Evolutionary conservation across 1,140 invertebrate genomes (phyloP).

Genomic region (Dufourea novaeangliae): DNA sequence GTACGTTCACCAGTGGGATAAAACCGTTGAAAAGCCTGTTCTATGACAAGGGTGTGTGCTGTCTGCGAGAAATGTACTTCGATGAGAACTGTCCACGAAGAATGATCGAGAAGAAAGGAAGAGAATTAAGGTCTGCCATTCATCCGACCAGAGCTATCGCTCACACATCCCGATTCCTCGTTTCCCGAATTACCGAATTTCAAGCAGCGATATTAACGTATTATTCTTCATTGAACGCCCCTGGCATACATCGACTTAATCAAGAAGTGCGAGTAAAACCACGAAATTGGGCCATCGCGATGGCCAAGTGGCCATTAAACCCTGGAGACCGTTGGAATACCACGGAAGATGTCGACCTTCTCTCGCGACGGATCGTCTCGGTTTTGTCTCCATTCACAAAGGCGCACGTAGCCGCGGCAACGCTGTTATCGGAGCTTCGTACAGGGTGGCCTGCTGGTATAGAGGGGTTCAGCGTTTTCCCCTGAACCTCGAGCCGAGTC

Average conservation of each 20-base stretch:
- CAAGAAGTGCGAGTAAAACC: neutral
- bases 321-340: neutral
- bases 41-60: too few relatives aligned
- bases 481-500: constrained; percentile 44
- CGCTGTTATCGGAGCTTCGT: constrained; percentile 40
- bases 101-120: too few relatives aligned
- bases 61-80: too few relatives aligned
- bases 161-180: too few relatives aligned
- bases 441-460: constrained; percentile 26
- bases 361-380: constrained; percentile 1
- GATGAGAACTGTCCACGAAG: too few relatives aligned
- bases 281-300: constrained; percentile 18
- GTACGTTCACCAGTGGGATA: too few relatives aligned
- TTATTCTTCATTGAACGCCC: too few relatives aligned
- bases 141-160: too few relatives aligned
- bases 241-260: neutral
- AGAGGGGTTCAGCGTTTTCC: constrained; percentile 52
- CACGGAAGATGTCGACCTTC: constrained; percentile 31
- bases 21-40: too few relatives aligned
- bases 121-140: too few relatives aligned
- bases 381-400: constrained; percentile 58
- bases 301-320: constrained; percentile 29
- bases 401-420: constrained; percentile 30
- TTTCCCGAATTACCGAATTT: neutral
- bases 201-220: too few relatives aligned